Conservation (phyloP, 2,113 vertebrate species). For the Pachyramphus minor region DNA sequence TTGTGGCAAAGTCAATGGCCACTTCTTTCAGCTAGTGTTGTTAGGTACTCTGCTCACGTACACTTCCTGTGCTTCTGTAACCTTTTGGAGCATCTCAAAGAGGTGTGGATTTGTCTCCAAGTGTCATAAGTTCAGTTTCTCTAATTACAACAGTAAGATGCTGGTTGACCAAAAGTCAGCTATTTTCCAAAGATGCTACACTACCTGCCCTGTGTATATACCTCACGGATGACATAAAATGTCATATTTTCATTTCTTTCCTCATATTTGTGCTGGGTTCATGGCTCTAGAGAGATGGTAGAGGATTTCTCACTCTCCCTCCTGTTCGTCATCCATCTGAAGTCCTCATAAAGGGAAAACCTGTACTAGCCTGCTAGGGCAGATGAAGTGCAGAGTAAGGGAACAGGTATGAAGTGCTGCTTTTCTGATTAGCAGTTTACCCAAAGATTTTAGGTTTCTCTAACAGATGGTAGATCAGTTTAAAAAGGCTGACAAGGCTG, state of each 20-base stretch:
- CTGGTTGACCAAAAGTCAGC: background rate
- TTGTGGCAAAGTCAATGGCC: background rate
- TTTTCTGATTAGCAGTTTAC: background rate
- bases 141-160: background rate
- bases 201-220: background rate
- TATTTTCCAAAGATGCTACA: background rate
- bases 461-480: slow-evolving; percentile 41
- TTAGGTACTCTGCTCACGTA: background rate
- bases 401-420: background rate
- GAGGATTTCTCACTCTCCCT: background rate
- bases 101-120: background rate
- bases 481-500: slow-evolving; percentile 29
- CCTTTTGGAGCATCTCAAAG: background rate
- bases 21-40: background rate
- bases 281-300: background rate
- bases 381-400: background rate
- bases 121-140: background rate
- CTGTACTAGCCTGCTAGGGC: background rate
- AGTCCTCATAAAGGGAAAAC: background rate
- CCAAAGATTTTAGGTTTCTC: background rate
- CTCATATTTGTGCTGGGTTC: background rate
- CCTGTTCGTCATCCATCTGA: background rate
- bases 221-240: background rate
- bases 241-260: background rate
- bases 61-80: background rate